Evolutionary conservation across 2,888 invertebrate species (phyloP).

Genomic region (Nematopogon swammerdamellus): DNA sequence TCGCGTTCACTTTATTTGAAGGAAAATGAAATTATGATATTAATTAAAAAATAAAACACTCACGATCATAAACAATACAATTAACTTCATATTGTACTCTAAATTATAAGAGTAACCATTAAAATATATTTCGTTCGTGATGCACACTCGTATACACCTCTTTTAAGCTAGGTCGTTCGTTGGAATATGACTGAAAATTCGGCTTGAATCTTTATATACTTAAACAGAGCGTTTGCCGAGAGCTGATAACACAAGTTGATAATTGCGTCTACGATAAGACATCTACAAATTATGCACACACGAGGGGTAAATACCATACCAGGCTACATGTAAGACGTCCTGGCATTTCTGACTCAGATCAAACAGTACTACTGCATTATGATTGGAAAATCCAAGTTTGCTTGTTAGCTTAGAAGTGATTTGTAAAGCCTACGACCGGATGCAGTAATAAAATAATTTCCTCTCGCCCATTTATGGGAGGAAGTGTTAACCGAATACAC

Average conservation of each 20-base stretch:
- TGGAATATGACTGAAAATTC: constrained; percentile 25
- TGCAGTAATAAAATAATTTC: too few relatives aligned
- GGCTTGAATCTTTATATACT: constrained; percentile 37
- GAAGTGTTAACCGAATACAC: too few relatives aligned
- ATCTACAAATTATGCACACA: constrained; percentile 36
- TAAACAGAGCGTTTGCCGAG: constrained; percentile 27
- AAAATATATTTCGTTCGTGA: constrained; percentile 40
- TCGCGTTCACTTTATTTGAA: too few relatives aligned
- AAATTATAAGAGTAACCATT: constrained; percentile 17
- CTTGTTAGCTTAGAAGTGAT: constrained; percentile 1
- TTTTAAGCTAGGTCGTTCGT: constrained; percentile 47
- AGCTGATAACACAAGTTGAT: constrained; percentile 47
- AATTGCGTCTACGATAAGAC: constrained; percentile 34
- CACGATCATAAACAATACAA: constrained; percentile 35
- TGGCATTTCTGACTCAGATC: constrained; percentile 43
- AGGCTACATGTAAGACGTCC: constrained; percentile 32
- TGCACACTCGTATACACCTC: constrained; percentile 24
- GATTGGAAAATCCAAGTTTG: constrained; percentile 18
- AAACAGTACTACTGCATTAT: constrained; percentile 26
- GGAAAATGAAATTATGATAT: too few relatives aligned
- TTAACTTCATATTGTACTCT: constrained; percentile 35
- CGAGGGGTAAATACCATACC: constrained; percentile 7
- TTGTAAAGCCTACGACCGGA: too few relatives aligned
- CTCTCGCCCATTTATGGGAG: too few relatives aligned
- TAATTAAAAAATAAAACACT: constrained; percentile 36